A percentile compares a stretch with the other conserved stretches of the same genome.
These are phyloP conservation scores for Habroteleia sp. DNA, from an alignment of 2,888 invertebrate species.

Conservation along the genomic window DNA sequence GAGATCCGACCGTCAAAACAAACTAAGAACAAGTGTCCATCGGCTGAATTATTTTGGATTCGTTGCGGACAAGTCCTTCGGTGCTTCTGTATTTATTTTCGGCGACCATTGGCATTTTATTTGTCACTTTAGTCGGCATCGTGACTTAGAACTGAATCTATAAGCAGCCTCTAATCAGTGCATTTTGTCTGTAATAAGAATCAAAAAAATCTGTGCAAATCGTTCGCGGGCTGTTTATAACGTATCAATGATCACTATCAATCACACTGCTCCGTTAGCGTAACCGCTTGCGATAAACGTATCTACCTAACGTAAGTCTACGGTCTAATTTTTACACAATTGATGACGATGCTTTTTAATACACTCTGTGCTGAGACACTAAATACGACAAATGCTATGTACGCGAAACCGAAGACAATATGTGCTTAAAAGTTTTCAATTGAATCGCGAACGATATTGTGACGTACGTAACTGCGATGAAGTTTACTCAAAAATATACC, in stretches of 20 bases:
- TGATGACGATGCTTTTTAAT: constrained; percentile 41
- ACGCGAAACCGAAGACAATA: constrained; percentile 60
- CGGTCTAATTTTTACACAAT: constrained; percentile 50
- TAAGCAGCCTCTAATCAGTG: constrained; percentile 21
- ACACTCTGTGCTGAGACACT: constrained; percentile 28
- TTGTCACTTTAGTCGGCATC: constrained; percentile 50
- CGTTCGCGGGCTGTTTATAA: constrained; percentile 13
- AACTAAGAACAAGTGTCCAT: not conserved
- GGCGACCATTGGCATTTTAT: constrained; percentile 34
- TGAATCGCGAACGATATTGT: constrained; percentile 30
- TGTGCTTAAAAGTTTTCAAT: constrained; percentile 55
- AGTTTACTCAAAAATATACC: constrained; percentile 47
- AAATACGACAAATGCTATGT: constrained; percentile 39
- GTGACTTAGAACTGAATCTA: constrained; percentile 52
- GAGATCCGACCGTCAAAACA: not conserved
- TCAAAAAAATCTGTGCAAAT: constrained; percentile 1
- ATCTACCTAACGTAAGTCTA: constrained; percentile 31
- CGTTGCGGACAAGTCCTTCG: not conserved
- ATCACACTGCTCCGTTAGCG: constrained; percentile 15
- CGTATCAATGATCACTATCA: not conserved
- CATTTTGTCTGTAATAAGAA: constrained; percentile 26
- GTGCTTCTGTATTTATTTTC: constrained; percentile 29
- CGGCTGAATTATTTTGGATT: not conserved
- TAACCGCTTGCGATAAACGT: constrained; percentile 22
- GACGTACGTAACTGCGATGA: constrained; percentile 31